Conservation (phyloP, 2,888 invertebrate genomes). For the Drosophila mulleri region DNA sequence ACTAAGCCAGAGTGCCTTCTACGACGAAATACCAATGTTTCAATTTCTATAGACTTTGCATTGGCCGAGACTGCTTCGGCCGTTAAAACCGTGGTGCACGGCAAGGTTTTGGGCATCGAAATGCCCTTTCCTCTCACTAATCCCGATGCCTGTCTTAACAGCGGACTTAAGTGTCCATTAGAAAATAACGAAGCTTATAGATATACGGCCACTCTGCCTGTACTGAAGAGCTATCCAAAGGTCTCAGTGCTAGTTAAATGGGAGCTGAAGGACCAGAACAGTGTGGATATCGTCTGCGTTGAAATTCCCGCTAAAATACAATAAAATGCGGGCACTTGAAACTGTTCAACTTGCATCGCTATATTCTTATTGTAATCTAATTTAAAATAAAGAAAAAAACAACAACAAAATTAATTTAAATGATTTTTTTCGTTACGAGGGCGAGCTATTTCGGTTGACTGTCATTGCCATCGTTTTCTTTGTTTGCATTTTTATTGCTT, state of each 20-base stretch:
- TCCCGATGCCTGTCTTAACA: slow-evolving; percentile 86
- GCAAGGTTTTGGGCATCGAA: slow-evolving; percentile 89
- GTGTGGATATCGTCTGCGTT: slow-evolving; percentile 88
- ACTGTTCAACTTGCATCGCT: slow-evolving; percentile 37
- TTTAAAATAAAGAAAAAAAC: slow-evolving; percentile 45
- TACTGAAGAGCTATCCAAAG: slow-evolving; percentile 89
- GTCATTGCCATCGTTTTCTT: slow-evolving; percentile 51
- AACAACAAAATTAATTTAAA: slow-evolving; percentile 34
- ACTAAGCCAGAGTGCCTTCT: slow-evolving; percentile 87
- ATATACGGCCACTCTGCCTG: slow-evolving; percentile 86
- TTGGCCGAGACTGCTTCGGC: slow-evolving; percentile 86
- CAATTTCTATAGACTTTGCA: slow-evolving; percentile 88
- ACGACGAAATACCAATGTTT: slow-evolving; percentile 88
- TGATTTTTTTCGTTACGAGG: slow-evolving; percentile 14
- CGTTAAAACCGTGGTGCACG: slow-evolving; percentile 88
- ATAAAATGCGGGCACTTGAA: slow-evolving; percentile 67
- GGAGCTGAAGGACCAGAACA: slow-evolving; percentile 88
- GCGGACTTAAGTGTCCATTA: slow-evolving; percentile 86
- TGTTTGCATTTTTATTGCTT: slow-evolving; percentile 65
- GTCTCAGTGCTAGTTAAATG: slow-evolving; percentile 90
- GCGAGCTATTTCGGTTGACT: slow-evolving; percentile 45
- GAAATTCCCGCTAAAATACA: slow-evolving; percentile 89
- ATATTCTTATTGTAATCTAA: slow-evolving; percentile 65
- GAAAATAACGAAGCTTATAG: slow-evolving; percentile 85
- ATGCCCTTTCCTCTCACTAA: slow-evolving; percentile 91